A percentile compares a stretch with the other conserved stretches of the same genome.
These are phyloP conservation scores for Acanthiza pusilla DNA, from an alignment of 2,797 vertebrate species.

Conservation along the genomic window DNA sequence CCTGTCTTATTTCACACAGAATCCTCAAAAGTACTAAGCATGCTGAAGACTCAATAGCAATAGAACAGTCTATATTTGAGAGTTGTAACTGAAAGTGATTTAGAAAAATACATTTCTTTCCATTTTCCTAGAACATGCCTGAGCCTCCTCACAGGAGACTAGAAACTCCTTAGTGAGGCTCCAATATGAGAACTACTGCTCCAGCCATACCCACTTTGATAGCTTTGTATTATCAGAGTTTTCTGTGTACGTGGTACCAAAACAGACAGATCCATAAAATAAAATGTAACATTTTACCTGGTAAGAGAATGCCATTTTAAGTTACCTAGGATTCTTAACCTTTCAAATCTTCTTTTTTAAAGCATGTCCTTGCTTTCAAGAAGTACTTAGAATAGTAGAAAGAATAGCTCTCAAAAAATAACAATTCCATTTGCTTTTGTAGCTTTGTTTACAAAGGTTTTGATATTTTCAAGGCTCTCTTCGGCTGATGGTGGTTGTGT, in stretches of 20 bases:
- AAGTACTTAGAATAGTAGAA: not conserved
- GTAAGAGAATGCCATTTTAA: not conserved
- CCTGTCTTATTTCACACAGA: not conserved
- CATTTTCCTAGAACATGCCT: not conserved
- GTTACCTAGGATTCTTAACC: not conserved
- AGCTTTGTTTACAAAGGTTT: not conserved
- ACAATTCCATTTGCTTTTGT: not conserved
- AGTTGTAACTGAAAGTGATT: not conserved
- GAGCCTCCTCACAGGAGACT: not conserved
- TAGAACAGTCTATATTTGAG: not conserved
- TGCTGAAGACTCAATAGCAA: not conserved
- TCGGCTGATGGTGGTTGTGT: not conserved
- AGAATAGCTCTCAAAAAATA: not conserved
- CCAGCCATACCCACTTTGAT: not conserved
- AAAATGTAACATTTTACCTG: not conserved
- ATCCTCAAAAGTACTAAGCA: not conserved
- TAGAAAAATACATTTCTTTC: not conserved
- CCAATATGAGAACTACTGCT: not conserved
- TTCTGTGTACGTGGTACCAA: not conserved
- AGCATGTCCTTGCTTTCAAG: not conserved
- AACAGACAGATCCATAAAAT: not conserved
- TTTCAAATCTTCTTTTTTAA: not conserved
- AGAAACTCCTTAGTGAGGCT: not conserved
- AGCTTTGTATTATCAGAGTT: not conserved
- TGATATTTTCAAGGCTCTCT: conserved; percentile 14